phyloP scores from a whole-genome alignment of 2,888 invertebrate species.

The Chouioia cunea region DNA sequence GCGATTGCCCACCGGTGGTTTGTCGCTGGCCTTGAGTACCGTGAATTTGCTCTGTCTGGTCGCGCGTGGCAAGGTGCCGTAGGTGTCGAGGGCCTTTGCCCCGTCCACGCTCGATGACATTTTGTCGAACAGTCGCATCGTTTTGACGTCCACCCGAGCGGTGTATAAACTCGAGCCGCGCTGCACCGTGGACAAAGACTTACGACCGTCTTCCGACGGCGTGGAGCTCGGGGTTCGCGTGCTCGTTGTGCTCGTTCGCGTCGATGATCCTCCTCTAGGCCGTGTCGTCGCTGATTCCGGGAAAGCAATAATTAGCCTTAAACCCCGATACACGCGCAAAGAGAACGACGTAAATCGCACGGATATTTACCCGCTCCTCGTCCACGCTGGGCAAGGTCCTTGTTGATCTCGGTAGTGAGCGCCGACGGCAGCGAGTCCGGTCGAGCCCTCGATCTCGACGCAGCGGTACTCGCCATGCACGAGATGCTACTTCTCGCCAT shows the following conservation, averaged over 20 bases:
- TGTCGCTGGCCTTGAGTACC: slow-evolving; percentile 63
- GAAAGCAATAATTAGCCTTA: background rate
- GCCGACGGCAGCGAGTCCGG: slow-evolving; percentile 64
- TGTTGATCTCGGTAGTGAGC: slow-evolving; percentile 64
- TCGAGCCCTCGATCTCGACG: slow-evolving; percentile 57
- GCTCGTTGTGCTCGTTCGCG: slow-evolving; percentile 39
- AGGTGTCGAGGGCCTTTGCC: slow-evolving; percentile 75
- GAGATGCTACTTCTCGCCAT: slow-evolving; percentile 53
- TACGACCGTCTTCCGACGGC: slow-evolving; percentile 59
- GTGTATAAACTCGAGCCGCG: slow-evolving; percentile 35
- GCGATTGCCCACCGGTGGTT: slow-evolving; percentile 60
- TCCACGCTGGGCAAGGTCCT: slow-evolving; percentile 63
- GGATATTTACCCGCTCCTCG: slow-evolving; percentile 45
- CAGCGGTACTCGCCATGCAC: slow-evolving; percentile 36
- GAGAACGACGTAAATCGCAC: no score
- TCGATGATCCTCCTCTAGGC: slow-evolving; percentile 24
- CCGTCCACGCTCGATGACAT: slow-evolving; percentile 64
- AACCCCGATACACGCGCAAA: no score
- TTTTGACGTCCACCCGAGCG: slow-evolving; percentile 47
- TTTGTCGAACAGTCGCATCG: slow-evolving; percentile 50
- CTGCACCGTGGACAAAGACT: slow-evolving; percentile 46
- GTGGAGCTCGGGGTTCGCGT: slow-evolving; percentile 59
- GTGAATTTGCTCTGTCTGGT: slow-evolving; percentile 66
- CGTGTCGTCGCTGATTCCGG: slow-evolving; percentile 22
- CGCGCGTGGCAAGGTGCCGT: slow-evolving; percentile 83